phyloP scores from a whole-genome alignment of 2,797 vertebrate genomes.

The Aselliscus stoliczkanus region DNA sequence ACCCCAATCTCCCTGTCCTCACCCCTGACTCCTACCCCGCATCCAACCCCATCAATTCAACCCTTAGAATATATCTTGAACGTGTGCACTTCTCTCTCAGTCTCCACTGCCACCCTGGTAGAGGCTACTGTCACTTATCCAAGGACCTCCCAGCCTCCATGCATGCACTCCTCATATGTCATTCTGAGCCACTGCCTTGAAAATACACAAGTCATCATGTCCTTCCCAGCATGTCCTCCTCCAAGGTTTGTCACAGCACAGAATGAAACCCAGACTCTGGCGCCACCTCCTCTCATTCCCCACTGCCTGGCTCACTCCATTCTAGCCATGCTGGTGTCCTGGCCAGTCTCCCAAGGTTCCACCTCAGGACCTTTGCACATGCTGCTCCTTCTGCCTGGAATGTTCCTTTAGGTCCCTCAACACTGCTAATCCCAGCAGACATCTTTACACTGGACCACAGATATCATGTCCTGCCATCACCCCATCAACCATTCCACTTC shows the following conservation, averaged over 20 bases:
- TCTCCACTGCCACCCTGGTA: not conserved
- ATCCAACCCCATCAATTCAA: not conserved
- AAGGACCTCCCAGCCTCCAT: not conserved
- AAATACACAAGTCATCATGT: not conserved
- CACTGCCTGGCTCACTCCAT: not conserved
- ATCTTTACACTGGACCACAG: not conserved
- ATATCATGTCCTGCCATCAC: not conserved
- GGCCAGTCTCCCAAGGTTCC: not conserved
- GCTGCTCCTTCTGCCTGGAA: not conserved
- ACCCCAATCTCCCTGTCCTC: not conserved
- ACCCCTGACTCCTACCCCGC: too few species aligned
- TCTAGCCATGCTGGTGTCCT: not conserved
- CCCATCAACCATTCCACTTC: not conserved
- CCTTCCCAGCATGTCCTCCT: not conserved
- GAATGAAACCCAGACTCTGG: not conserved
- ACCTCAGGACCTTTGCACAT: not conserved
- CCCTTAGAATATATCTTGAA: not conserved
- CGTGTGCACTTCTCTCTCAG: not conserved
- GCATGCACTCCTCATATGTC: fast-evolving
- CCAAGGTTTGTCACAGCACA: not conserved
- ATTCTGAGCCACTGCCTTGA: not conserved
- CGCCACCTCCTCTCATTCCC: too few species aligned
- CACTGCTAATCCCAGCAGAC: not conserved
- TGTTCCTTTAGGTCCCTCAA: not conserved
- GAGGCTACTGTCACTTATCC: not conserved